Conservation (phyloP, 2,113 vertebrate genomes). For the Dipodomys stephensi region DNA sequence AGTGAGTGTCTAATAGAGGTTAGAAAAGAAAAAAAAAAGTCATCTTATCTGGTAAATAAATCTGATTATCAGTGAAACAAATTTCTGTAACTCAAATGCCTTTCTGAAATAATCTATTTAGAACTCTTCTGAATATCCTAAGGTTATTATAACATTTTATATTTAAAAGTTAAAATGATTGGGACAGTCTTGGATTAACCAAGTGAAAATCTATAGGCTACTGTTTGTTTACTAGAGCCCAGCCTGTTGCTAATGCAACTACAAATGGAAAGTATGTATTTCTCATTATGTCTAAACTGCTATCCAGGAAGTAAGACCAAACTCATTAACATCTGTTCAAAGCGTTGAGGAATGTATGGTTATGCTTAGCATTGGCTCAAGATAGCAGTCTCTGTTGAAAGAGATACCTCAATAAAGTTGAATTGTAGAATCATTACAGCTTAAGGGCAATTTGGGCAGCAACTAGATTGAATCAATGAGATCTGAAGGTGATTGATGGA, state of each 20-base stretch:
- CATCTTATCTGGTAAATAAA: not conserved
- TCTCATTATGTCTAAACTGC: not conserved
- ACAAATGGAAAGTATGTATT: not conserved
- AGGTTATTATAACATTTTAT: not conserved
- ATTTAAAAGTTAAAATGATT: not conserved
- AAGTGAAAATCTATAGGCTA: not conserved
- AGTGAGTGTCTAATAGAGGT: not conserved
- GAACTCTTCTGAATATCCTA: not conserved
- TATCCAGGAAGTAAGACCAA: not conserved
- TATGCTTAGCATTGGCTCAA: not conserved
- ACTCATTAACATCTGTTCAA: constrained; percentile 12
- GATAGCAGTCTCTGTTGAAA: constrained; percentile 40
- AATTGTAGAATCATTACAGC: constrained; percentile 50
- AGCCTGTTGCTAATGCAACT: not conserved
- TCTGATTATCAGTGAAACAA: not conserved
- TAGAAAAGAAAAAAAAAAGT: not conserved
- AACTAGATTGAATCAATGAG: constrained; percentile 36
- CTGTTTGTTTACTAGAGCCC: not conserved
- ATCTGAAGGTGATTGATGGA: constrained; percentile 53
- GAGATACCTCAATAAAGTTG: constrained; percentile 52
- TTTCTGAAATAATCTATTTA: not conserved
- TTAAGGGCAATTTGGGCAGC: constrained; percentile 44
- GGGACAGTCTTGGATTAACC: not conserved
- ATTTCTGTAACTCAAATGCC: not conserved
- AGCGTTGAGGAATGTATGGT: not conserved